Evolutionary conservation across 2,888 invertebrate genomes (phyloP), one percentile per base, ranked within the genome.

Genomic region (Antheraea assamensis): DNA sequence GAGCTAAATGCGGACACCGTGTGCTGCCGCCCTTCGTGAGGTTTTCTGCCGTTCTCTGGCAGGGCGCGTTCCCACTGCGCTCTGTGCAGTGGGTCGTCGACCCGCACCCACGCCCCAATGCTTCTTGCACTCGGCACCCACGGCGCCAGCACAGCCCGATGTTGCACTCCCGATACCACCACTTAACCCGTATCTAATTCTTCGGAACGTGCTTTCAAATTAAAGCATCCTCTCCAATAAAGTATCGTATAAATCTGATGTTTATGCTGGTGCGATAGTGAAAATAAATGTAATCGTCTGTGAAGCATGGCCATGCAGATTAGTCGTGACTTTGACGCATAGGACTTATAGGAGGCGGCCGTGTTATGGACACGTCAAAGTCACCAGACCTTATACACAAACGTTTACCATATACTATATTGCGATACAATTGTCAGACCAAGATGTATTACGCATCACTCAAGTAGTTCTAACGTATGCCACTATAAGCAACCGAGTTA

Each of bases 1-100:
- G 92, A 90, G 94, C 94, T 94, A 94, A 91, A 94, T 90, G 93
- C 92, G 94, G 94, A 92, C 88, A 82, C 90, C 90, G 92, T 91
- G 91, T 88, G 92, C 92, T 90, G 94, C 91, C 91, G 90, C 91
- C 94, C 94, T 94, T 93, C 93, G 91, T 86, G 88, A 93, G 93
- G 90, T 92, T 93, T 91, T 90, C 90, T 91, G 90, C 91, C 90
- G 90, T 88, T 88, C 90, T 89, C 89, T 87, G 88, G 90, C 90
- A 92, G 91, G 92, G 92, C 91, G 91, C 86, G 81, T 84, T 81
- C 84, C 80, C 85, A 80, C 81, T 81, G 83, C 81, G 81, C 86
- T 85, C 84, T 83, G 80, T 83, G 90, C 88, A 88, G 82, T 84
- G 89, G 93, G 93, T 94, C 93, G 92, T 88, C 92, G 94, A 93